These are phyloP conservation scores for Cryptus viduatorius DNA, from an alignment of 2,888 invertebrate genomes.

Conservation along the genomic window DNA sequence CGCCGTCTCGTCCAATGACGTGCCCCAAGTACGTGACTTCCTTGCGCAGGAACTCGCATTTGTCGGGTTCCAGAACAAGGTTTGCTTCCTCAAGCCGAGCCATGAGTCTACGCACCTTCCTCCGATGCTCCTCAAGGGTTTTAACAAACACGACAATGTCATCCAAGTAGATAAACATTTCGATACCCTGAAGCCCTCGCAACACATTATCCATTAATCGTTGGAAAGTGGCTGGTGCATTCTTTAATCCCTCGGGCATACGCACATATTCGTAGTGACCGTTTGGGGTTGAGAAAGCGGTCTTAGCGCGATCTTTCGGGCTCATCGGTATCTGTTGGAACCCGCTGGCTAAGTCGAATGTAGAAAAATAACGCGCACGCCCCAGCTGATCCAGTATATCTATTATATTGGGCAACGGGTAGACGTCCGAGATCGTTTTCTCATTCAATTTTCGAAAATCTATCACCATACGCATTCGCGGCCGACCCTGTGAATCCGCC, in stretches of 20 bases:
- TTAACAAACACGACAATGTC: neutral
- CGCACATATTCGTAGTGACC: slow-evolving; percentile 41
- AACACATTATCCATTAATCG: slow-evolving; percentile 17
- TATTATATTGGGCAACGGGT: neutral
- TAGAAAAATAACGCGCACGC: slow-evolving; percentile 23
- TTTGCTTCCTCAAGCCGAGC: neutral
- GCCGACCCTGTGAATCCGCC: neutral
- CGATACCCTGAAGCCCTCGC: slow-evolving; percentile 32
- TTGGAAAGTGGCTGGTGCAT: neutral
- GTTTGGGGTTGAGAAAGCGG: slow-evolving; percentile 36
- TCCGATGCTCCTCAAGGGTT: neutral
- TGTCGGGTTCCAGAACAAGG: neutral
- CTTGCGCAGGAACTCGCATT: neutral
- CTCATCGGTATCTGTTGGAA: slow-evolving; percentile 45
- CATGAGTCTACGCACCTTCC: neutral
- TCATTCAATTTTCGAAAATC: slow-evolving; percentile 3
- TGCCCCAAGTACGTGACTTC: neutral
- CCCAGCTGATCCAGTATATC: slow-evolving; percentile 34
- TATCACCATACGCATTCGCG: neutral
- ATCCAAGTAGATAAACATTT: slow-evolving; percentile 27
- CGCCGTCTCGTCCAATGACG: neutral
- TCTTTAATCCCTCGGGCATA: slow-evolving; percentile 19
- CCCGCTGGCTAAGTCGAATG: slow-evolving; percentile 31
- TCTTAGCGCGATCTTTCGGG: slow-evolving; percentile 27
- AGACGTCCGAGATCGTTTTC: neutral